phyloP scores from a whole-genome alignment of 2,888 invertebrate genomes.

The Mythimna ferrago region DNA sequence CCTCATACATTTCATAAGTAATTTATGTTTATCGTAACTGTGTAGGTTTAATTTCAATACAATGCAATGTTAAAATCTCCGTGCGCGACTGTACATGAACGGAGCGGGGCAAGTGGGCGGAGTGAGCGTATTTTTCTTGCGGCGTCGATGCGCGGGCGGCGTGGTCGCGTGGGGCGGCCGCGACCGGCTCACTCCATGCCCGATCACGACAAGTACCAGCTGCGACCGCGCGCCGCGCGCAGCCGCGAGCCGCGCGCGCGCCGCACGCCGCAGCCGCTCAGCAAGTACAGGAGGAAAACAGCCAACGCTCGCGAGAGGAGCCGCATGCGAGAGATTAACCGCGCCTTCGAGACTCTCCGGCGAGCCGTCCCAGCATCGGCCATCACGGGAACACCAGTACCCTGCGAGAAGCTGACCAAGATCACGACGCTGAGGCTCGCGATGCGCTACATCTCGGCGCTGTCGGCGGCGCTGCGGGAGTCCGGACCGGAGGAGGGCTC shows the following conservation, averaged over 20 bases:
- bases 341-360: conserved; percentile 95
- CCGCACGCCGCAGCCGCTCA: conserved; percentile 93
- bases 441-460: conserved; percentile 96
- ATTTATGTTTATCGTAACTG: conserved; percentile 50
- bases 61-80: conserved; percentile 58
- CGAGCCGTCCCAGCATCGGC: conserved; percentile 93
- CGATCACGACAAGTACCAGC: conserved; percentile 90
- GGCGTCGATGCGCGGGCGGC: conserved; percentile 77
- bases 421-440: conserved; percentile 96
- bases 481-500: conserved; percentile 71
- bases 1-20: conserved; percentile 15
- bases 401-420: conserved; percentile 96
- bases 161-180: conserved; percentile 67
- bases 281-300: conserved; percentile 97
- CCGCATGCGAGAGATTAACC: conserved; percentile 97
- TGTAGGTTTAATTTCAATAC: conserved; percentile 60
- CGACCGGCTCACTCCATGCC: conserved; percentile 83
- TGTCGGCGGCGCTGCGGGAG: conserved; percentile 92
- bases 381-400: conserved; percentile 86
- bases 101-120: conserved; percentile 85
- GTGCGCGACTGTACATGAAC: conserved; percentile 84
- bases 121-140: conserved; percentile 82
- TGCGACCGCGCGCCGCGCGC: conserved; percentile 89
- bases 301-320: conserved; percentile 97
- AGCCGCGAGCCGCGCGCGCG: conserved; percentile 89